These are phyloP conservation scores for Vireo altiloquus DNA, from an alignment of 2,113 vertebrate species.

Conservation along the genomic window DNA sequence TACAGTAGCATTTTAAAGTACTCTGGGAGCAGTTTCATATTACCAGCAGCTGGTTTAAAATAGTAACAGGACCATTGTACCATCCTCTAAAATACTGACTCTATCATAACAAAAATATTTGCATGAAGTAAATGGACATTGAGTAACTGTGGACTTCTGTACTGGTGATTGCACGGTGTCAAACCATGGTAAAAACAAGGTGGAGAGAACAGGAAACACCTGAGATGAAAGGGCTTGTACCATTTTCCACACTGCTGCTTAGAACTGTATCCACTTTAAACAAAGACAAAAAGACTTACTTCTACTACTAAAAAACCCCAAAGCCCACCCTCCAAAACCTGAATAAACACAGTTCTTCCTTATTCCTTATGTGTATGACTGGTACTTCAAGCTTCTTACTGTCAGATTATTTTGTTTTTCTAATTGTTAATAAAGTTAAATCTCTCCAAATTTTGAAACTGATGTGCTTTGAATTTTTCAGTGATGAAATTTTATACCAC, in stretches of 20 bases:
- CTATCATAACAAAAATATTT: conserved; percentile 49
- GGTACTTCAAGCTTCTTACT: background rate
- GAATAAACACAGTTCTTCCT: background rate
- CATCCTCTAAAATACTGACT: background rate
- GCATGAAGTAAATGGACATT: conserved; percentile 1
- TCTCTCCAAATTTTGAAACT: background rate
- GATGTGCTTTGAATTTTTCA: background rate
- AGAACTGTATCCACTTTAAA: background rate
- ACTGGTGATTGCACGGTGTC: background rate
- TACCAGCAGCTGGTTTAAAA: conserved; percentile 17
- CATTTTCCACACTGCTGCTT: background rate
- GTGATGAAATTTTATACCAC: background rate
- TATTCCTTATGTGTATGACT: background rate
- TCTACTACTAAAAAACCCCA: background rate
- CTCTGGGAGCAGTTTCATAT: background rate
- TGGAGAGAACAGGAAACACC: background rate
- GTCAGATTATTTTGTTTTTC: background rate
- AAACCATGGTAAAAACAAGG: background rate
- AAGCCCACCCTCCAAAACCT: background rate
- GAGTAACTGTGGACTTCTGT: conserved; percentile 33
- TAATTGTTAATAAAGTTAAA: background rate
- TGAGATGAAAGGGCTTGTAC: background rate
- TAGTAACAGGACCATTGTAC: conserved; percentile 34
- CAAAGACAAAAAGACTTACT: background rate
- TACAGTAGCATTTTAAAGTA: background rate